Evolutionary conservation across 2,113 vertebrate genomes (phyloP).

Genomic region (Jacana jacana): DNA sequence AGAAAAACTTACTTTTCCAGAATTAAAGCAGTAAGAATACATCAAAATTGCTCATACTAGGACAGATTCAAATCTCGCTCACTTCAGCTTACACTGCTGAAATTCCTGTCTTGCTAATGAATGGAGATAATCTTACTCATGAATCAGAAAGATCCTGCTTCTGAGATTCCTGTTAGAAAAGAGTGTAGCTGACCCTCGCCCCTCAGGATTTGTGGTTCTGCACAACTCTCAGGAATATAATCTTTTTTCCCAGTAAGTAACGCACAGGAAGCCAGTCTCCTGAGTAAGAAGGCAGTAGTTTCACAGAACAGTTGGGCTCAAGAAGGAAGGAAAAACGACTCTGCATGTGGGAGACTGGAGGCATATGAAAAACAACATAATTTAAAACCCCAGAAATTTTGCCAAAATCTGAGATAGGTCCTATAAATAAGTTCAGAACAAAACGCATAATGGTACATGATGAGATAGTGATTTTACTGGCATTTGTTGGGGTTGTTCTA

Average conservation of each 20-base stretch:
- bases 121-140: not conserved
- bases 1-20: not conserved
- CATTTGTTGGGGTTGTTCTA: not conserved
- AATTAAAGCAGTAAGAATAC: not conserved
- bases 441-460: not conserved
- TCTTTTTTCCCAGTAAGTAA: not conserved
- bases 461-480: not conserved
- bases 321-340: not conserved
- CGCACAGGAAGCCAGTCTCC: not conserved
- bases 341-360: slow-evolving; percentile 32
- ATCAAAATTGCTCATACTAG: not conserved
- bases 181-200: not conserved
- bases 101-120: not conserved
- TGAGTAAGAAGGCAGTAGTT: slow-evolving; percentile 18
- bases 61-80: not conserved
- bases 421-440: slow-evolving; percentile 17
- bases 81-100: not conserved
- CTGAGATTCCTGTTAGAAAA: not conserved
- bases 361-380: slow-evolving; percentile 25
- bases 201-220: not conserved
- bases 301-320: slow-evolving; percentile 48
- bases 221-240: not conserved
- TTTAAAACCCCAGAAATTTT: not conserved
- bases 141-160: not conserved
- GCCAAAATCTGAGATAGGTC: slow-evolving; percentile 5